Percentiles rank a stretch among this genome's conserved stretches.
Conservation (phyloP, 2,888 invertebrate genomes). For the Argyra leucocephala region DNA sequence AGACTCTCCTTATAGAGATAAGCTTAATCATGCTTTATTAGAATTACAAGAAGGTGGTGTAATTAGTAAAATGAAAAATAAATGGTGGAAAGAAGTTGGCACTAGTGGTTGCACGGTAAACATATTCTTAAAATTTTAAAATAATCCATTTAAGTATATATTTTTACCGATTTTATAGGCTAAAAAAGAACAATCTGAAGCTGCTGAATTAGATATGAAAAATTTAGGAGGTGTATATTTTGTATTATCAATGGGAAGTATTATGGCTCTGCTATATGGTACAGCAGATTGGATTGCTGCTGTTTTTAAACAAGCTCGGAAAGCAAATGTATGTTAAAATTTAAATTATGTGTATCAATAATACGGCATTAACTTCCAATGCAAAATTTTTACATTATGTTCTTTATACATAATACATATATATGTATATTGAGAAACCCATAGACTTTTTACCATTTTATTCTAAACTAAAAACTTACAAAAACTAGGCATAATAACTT, state of each 20-base stretch:
- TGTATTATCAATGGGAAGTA: conserved; percentile 48
- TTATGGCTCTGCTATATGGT: conserved; percentile 38
- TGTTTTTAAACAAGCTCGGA: conserved; percentile 17
- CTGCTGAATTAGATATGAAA: conserved; percentile 49
- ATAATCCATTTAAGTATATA: background rate
- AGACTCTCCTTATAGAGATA: conserved; percentile 55
- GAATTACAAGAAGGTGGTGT: conserved; percentile 76
- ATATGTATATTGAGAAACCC: too few species aligned
- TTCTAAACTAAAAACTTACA: too few species aligned
- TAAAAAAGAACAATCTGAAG: conserved; percentile 37
- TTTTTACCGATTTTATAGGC: background rate
- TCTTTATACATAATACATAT: too few species aligned
- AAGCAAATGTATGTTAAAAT: conserved; percentile 30
- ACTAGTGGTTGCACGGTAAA: conserved; percentile 45
- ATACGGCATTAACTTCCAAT: conserved; percentile 34
- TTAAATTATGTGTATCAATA: conserved; percentile 52
- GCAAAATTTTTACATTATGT: background rate
- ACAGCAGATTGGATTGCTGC: conserved; percentile 35
- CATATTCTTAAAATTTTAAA: conserved; percentile 13
- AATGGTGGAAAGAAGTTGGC: conserved; percentile 84
- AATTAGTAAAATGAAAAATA: conserved; percentile 66
- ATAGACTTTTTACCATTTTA: too few species aligned
- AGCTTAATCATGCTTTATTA: conserved; percentile 69
- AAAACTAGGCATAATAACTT: too few species aligned
- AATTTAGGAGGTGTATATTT: conserved; percentile 59